Percentiles rank a stretch among this genome's conserved stretches.
phyloP scores from a whole-genome alignment of 2,888 invertebrate species.

The Hyalella azteca region DNA sequence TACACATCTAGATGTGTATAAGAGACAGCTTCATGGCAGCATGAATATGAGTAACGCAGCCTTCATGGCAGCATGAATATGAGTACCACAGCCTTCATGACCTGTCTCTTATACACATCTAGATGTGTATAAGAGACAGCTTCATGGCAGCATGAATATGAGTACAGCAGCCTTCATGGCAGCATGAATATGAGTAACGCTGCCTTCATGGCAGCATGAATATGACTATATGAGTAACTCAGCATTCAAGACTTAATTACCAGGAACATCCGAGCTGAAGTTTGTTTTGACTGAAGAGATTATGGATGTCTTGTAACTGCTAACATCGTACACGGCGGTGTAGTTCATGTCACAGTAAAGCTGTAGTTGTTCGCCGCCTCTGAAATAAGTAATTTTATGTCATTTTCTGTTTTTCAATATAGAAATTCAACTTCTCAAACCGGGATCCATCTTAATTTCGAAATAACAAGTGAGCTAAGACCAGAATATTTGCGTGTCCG shows the following conservation, averaged over 20 bases:
- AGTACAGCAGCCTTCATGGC: neutral
- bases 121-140: too few species aligned
- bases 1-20: too few species aligned
- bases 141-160: neutral
- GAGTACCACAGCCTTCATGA: too few species aligned
- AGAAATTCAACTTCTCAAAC: neutral
- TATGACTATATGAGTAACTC: neutral
- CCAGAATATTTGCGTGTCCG: neutral
- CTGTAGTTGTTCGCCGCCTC: constrained; percentile 10
- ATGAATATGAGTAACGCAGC: too few species aligned
- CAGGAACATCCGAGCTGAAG: neutral
- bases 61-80: too few species aligned
- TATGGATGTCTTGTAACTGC: neutral
- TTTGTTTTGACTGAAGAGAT: neutral
- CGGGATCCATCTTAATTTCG: neutral
- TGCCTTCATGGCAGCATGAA: neutral
- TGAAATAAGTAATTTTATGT: neutral
- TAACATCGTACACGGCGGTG: neutral
- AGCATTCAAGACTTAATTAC: neutral
- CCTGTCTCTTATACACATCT: too few species aligned
- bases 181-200: neutral
- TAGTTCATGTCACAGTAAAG: constrained; percentile 33
- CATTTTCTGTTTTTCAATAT: neutral
- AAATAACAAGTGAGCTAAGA: neutral
- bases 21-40: too few species aligned